Conservation (phyloP, 1,140 invertebrate species). For the Neomicropteryx cornuta region DNA sequence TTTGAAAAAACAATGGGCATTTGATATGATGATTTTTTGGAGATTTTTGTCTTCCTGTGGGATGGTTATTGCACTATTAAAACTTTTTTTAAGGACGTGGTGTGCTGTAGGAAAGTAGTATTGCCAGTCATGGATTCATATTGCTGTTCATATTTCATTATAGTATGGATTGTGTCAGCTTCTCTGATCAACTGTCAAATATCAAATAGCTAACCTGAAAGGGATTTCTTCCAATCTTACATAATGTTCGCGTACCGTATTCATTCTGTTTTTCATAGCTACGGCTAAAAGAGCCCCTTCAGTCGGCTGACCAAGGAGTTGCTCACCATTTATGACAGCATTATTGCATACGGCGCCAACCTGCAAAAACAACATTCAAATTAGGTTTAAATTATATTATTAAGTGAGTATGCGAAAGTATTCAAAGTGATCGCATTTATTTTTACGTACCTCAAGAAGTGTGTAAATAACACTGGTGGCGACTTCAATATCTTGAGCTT, state of each 20-base stretch:
- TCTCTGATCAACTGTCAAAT: neutral
- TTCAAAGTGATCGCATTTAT: neutral
- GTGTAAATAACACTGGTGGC: constrained; percentile 60
- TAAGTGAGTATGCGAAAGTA: constrained; percentile 2
- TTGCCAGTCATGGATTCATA: too few species aligned
- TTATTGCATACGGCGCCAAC: constrained; percentile 94
- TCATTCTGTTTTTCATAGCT: constrained; percentile 87
- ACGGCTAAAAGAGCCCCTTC: constrained; percentile 91
- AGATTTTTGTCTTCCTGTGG: too few species aligned
- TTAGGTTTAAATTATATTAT: constrained; percentile 6
- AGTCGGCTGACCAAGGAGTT: constrained; percentile 90
- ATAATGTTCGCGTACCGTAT: constrained; percentile 70
- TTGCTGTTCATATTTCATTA: too few species aligned
- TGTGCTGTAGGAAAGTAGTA: too few species aligned
- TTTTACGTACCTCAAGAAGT: constrained; percentile 36
- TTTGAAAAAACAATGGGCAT: too few species aligned
- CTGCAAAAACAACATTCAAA: constrained; percentile 27
- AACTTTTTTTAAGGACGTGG: too few species aligned
- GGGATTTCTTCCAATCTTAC: constrained; percentile 89
- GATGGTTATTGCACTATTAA: too few species aligned
- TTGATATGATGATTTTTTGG: too few species aligned
- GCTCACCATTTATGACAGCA: constrained; percentile 77
- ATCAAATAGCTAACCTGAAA: constrained; percentile 46
- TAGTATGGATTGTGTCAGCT: neutral
- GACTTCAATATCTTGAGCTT: constrained; percentile 51